Evolutionary conservation across 30 jellyfish, hydroid and myxozoan genomes (phyloP), one percentile per base, ranked within the genome.

Genomic region (Nemopilema nomurai): DNA sequence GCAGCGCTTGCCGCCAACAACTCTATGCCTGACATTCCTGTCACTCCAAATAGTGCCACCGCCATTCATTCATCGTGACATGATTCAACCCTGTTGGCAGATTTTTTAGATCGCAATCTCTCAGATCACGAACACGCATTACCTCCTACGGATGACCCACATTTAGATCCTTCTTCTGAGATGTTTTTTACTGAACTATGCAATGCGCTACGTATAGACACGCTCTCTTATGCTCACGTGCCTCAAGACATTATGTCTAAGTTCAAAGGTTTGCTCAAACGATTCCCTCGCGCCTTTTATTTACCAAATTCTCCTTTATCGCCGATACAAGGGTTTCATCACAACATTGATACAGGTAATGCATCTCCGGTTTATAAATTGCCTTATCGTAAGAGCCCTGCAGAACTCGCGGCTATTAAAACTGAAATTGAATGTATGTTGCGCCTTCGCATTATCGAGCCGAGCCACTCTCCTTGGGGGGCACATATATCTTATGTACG

Each of bases 351-450:
- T n/a, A n/a, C n/a, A n/a, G n/a, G n/a, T n/a, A n/a, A n/a, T n/a
- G n/a, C n/a, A n/a, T 20, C 9, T 6, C 18, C 49, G 49, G n/a
- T 24, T 33, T 74, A 74, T 32, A 31, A 49, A 25, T 28, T 49
- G 13, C 85, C 85, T 32, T 74, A 74, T 32, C 74, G 85, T 32
- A 29, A 74, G 62, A 74, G 85, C 74, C 85, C 85, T 22, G 85
- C 16, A 7, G 74, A 64, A 64, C 74, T 64, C 24, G 74, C 24
- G 16, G 74, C 74, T n/a, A 64, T 64, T 29, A 64, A 64, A n/a
- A 64, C 74, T 6, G 74, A 64, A n/a, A 13, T 64, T 7, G 24
- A 64, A 29, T 29, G 74, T 29, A 64, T 64, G 74, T 29, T 64
- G 24, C 20, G 24, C 13, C 74, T 64, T 18, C 16, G 24, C 6